Percentiles rank a stretch among this genome's conserved stretches.
Conservation (phyloP, 1,140 invertebrate genomes). For the Drosophila malerkotliana region DNA sequence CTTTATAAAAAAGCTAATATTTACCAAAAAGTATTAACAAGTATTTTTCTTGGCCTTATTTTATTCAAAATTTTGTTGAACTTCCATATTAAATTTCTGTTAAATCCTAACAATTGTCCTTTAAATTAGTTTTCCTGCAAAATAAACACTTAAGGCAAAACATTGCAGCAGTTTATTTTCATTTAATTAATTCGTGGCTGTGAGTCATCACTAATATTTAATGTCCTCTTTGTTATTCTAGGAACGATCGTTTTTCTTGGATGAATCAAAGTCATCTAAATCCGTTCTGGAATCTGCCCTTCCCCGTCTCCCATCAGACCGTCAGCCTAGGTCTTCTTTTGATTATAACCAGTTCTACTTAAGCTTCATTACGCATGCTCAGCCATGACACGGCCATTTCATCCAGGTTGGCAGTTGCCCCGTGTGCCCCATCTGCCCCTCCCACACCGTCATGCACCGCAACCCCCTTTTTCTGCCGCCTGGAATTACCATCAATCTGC, state of each 20-base stretch:
- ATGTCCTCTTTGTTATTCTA: conserved; percentile 1
- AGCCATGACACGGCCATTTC: conserved; percentile 71
- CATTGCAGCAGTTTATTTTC: not conserved
- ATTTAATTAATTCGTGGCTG: not conserved
- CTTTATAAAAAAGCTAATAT: not conserved
- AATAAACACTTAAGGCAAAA: not conserved
- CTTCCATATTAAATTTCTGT: too few species aligned
- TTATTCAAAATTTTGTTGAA: not conserved
- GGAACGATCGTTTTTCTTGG: conserved; percentile 22
- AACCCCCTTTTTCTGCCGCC: conserved; percentile 9
- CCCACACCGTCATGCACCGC: not conserved
- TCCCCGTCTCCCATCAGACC: not conserved
- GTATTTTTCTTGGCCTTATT: not conserved
- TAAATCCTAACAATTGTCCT: not conserved
- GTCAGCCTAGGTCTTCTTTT: conserved; percentile 16
- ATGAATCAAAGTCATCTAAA: conserved; percentile 22
- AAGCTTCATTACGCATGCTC: conserved; percentile 81
- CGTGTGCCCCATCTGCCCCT: conserved; percentile 11
- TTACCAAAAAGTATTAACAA: not conserved
- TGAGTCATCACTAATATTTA: conserved; percentile 6
- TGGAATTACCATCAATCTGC: conserved; percentile 45
- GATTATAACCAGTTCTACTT: conserved; percentile 79
- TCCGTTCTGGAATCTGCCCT: conserved; percentile 15
- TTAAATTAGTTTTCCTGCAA: not conserved
- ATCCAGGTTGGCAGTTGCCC: conserved; percentile 31